Percentiles rank a stretch among this genome's conserved stretches.
Evolutionary conservation across 2,888 invertebrate genomes (phyloP).

Genomic region (Ennomos erosarius): DNA sequence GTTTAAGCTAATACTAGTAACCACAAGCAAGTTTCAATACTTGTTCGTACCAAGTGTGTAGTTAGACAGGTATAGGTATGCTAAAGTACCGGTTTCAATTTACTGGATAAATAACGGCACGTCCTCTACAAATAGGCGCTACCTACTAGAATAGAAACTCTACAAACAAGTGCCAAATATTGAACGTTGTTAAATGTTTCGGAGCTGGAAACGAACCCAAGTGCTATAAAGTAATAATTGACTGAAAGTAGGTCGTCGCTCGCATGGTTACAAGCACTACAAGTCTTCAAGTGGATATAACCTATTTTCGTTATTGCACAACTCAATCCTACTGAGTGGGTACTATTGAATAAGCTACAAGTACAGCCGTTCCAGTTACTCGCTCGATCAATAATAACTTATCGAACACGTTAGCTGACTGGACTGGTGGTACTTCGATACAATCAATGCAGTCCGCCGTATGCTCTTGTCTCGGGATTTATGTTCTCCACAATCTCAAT

Average conservation of each 20-base stretch:
- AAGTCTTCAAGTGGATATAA: conserved; percentile 50
- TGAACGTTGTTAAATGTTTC: conserved; percentile 5
- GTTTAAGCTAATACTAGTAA: not conserved
- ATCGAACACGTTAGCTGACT: conserved; percentile 45
- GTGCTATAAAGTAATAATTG: conserved; percentile 39
- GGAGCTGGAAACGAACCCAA: conserved; percentile 30
- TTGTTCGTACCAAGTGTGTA: conserved; percentile 5
- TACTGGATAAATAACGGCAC: conserved; percentile 25
- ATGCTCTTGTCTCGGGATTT: too few relatives aligned
- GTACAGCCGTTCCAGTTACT: conserved; percentile 58
- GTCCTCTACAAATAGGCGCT: conserved; percentile 22
- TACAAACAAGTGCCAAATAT: conserved; percentile 24
- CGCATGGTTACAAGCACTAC: conserved; percentile 48
- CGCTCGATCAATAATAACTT: conserved; percentile 62
- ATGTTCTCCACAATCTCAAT: conserved; percentile 22
- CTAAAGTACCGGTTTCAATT: conserved; percentile 27
- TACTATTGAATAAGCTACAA: conserved; percentile 53
- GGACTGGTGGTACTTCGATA: conserved; percentile 17
- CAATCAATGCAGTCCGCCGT: conserved; percentile 24
- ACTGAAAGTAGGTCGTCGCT: conserved; percentile 61
- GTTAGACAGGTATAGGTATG: conserved; percentile 19
- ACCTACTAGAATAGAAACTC: conserved; percentile 21
- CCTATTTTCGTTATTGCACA: conserved; percentile 72
- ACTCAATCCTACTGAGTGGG: conserved; percentile 55
- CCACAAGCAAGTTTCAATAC: conserved; percentile 2